Evolutionary conservation across 2,797 vertebrate species (phyloP).

Genomic region (Schizothorax lantsangensis): DNA sequence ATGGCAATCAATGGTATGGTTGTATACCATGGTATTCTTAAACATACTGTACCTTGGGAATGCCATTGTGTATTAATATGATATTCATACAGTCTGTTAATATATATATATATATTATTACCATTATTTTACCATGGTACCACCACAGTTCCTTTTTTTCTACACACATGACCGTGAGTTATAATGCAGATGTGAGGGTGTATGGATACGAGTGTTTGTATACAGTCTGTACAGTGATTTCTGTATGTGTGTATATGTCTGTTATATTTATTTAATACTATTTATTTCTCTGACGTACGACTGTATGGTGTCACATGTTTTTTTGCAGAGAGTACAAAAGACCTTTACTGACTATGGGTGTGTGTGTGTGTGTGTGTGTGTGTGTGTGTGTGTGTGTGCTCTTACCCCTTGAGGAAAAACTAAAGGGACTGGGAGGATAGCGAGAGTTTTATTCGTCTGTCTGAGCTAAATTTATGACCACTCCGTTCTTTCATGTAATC

Average conservation of each 20-base stretch:
- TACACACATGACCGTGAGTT: neutral
- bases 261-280: conserved; percentile 83
- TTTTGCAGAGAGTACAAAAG: conserved; percentile 71
- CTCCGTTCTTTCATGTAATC: conserved; percentile 62
- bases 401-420: conserved; percentile 63
- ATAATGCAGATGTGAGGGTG: neutral
- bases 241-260: conserved; percentile 64
- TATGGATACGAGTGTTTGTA: conserved; percentile 46
- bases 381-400: conserved; percentile 44
- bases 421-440: conserved; percentile 67
- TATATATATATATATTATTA: neutral
- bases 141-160: neutral
- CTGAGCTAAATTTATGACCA: conserved; percentile 80
- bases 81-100: neutral
- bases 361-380: neutral
- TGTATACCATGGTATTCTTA: too few species aligned
- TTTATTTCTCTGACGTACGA: conserved; percentile 78
- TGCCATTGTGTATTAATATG: neutral
- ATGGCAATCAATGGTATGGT: neutral
- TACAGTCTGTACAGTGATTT: conserved; percentile 47
- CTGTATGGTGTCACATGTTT: conserved; percentile 67
- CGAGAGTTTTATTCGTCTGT: conserved; percentile 81
- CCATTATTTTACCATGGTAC: neutral
- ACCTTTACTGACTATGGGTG: conserved; percentile 46
- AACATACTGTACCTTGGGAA: neutral